phyloP scores from a whole-genome alignment of 2,797 vertebrate species.

The Myripristis jacobus region DNA sequence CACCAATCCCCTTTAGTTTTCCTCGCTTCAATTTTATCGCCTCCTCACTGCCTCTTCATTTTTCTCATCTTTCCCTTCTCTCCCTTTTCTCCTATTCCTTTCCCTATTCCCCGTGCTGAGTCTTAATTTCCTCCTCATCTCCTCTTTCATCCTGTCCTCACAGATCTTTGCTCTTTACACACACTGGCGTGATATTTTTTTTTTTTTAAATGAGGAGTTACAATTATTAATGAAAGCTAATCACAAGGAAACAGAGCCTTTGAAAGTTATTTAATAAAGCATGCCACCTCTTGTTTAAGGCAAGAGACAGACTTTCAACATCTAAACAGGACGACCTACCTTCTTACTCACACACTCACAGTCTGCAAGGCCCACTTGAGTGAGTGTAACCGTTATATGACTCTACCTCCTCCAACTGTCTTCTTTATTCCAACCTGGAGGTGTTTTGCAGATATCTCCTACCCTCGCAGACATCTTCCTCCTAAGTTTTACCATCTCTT shows the following conservation, averaged over 20 bases:
- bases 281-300: conserved; percentile 7
- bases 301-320: conserved; percentile 19
- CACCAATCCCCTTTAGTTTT: no score
- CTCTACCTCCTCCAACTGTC: conserved; percentile 47
- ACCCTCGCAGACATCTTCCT: conserved; percentile 38
- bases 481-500: conserved; percentile 45
- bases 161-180: no score
- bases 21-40: no score
- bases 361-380: conserved; percentile 42
- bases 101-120: no score
- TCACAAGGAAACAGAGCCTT: background rate
- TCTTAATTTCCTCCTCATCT: no score
- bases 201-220: no score
- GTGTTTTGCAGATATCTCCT: conserved; percentile 56
- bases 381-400: conserved; percentile 47
- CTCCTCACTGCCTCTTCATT: no score
- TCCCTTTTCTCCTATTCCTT: no score
- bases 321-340: conserved; percentile 50
- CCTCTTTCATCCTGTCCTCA: no score
- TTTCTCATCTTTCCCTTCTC: no score
- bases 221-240: no score
- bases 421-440: conserved; percentile 59
- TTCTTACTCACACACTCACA: conserved; percentile 26
- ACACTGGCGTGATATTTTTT: no score
- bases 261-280: conserved; percentile 1